Conservation (phyloP, 2,888 invertebrate species). For the Eueremaeus valkanovi region DNA sequence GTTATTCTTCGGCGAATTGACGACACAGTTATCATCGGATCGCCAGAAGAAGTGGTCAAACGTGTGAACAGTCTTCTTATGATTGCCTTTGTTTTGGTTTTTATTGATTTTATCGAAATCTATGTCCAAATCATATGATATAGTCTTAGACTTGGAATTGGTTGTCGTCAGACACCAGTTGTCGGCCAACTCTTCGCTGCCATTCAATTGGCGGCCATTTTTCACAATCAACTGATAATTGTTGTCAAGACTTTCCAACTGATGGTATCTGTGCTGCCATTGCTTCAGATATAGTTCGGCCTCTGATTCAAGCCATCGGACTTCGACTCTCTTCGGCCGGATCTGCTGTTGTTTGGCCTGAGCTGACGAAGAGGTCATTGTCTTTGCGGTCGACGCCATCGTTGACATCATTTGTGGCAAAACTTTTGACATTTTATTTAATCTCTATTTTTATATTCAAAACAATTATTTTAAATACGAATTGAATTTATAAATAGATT, state of each 20-base stretch:
- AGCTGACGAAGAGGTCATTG: background rate
- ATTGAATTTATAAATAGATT: no score
- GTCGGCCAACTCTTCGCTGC: background rate
- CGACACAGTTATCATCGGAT: background rate
- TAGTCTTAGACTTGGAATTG: no score
- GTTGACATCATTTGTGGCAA: background rate
- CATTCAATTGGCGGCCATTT: background rate
- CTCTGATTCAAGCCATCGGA: constrained; percentile 37
- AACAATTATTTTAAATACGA: no score
- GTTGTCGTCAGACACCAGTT: background rate
- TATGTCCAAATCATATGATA: constrained; percentile 17
- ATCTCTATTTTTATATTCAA: background rate
- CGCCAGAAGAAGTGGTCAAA: constrained; percentile 5
- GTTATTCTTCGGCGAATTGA: background rate
- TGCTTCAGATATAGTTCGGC: constrained; percentile 38
- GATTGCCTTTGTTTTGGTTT: background rate
- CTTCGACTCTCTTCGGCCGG: constrained; percentile 34
- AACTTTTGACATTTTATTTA: background rate
- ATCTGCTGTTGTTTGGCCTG: no score
- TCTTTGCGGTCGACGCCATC: background rate
- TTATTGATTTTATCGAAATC: background rate
- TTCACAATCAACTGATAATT: background rate
- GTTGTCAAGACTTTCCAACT: constrained; percentile 33
- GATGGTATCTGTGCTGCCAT: constrained; percentile 40
- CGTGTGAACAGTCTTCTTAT: background rate